Conservation (phyloP, 2,113 vertebrate species). For the Odontesthes bonariensis region DNA sequence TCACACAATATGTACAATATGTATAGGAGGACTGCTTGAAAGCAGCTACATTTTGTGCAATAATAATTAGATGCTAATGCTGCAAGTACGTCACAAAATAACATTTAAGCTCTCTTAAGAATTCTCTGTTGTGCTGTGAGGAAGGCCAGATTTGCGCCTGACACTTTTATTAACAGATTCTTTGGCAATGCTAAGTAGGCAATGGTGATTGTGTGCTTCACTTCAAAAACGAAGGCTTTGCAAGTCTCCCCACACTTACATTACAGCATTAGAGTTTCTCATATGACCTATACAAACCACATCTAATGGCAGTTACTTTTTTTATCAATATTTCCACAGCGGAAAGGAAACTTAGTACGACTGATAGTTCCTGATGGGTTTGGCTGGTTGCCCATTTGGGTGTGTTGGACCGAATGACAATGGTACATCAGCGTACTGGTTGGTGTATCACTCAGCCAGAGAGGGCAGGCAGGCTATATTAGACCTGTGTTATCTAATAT, state of each 20-base stretch:
- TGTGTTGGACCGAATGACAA: conserved; percentile 23
- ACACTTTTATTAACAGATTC: conserved; percentile 11
- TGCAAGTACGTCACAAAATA: conserved; percentile 37
- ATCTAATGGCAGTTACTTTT: conserved; percentile 10
- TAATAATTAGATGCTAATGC: conserved; percentile 58
- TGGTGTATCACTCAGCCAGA: conserved; percentile 23
- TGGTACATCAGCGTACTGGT: conserved; percentile 10
- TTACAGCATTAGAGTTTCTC: conserved; percentile 11
- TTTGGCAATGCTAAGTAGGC: conserved; percentile 20
- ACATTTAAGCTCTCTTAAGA: conserved; percentile 38
- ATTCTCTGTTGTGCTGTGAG: conserved; percentile 1
- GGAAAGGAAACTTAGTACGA: conserved; percentile 1
- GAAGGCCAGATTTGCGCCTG: conserved; percentile 6
- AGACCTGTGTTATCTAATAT: conserved; percentile 63
- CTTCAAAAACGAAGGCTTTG: conserved; percentile 32
- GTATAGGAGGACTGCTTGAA: conserved; percentile 20
- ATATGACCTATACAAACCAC: conserved; percentile 1
- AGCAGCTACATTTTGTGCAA: conserved; percentile 22
- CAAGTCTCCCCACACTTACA: conserved; percentile 30
- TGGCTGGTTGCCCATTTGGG: conserved; percentile 10
- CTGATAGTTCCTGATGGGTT: not conserved
- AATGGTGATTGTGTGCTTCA: not conserved
- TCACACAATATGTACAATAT: conserved; percentile 24
- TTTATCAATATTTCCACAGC: conserved; percentile 8
- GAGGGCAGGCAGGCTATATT: conserved; percentile 58